Base-by-base conservation (phyloP, 2,113 vertebrate species). In the Chroicocephalus ridibundus region DNA sequence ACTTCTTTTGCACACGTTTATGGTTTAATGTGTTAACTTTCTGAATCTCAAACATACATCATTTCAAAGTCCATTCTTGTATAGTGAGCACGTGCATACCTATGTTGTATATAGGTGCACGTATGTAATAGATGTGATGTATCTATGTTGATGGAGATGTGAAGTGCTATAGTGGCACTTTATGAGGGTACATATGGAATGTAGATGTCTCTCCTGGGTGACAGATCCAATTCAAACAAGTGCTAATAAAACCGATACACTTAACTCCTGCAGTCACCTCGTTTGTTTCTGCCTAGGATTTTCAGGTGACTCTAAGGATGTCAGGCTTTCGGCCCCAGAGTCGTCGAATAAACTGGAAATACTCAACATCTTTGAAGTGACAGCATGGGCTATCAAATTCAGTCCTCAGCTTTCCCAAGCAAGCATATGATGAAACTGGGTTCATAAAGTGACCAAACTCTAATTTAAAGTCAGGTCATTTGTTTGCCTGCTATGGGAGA, bases 391-490 rank as follows among this genome's bases (percentile, higher is more conserved):
- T 66, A 9, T 16, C 17, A 57, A 29, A 78, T 58, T 52, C 21
- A 25, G 40, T 69, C 40, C 25, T 31, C 32, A 38, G 47, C 5
- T 86, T 80, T 93, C 80, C 71, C 40, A 62, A 69, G 49, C 27
- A 46, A 62, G 6, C 4, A 15, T 19, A 3, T 0, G 0, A 18
- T 62, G 55, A 29, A 77, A 62, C 29, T 54, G 5, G 9, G 21
- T 58, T 87, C 38, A 26, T 40, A n/a, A 69, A 90, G n/a, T 57
- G 51, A 82, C 54, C 47, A 21, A 51, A 38, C 13, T 62, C 21
- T 38, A 22, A 75, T 58, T 40, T 44, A 36, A 81, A 92, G 18
- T 36, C 0, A 40, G 16, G 40, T 54, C 20, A 60, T 69, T 51
- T 74, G 3, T 82, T 90, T 76, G 13, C 49, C 16, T 60, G 8